Evolutionary conservation across 2,888 invertebrate genomes (phyloP).

Genomic region (Schrankia costaestrigalis): DNA sequence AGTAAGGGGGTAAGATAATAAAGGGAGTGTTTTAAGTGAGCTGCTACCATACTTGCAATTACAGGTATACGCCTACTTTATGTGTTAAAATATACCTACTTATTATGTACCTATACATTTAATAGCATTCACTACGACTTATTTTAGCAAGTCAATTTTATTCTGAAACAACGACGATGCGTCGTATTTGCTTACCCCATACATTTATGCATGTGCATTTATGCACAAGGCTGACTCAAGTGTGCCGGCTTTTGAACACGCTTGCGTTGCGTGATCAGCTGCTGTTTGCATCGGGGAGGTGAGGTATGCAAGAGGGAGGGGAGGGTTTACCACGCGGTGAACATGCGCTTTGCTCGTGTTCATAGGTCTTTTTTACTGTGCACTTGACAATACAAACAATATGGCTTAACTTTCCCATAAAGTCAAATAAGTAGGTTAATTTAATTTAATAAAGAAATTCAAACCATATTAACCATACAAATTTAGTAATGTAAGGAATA

Average conservation of each 20-base stretch:
- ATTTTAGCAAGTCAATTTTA: background rate
- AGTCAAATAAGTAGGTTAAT: too few species aligned
- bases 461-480: too few species aligned
- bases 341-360: constrained; percentile 73
- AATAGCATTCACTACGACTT: background rate
- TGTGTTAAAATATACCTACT: too few species aligned
- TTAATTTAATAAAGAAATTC: too few species aligned
- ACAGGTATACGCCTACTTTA: too few species aligned
- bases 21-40: too few species aligned
- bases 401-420: too few species aligned
- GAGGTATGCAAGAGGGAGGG: constrained; percentile 25
- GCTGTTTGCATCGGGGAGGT: constrained; percentile 22
- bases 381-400: constrained; percentile 2
- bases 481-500: too few species aligned
- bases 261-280: constrained; percentile 55
- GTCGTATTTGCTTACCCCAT: constrained; percentile 13
- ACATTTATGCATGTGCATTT: constrained; percentile 14
- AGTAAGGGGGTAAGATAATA: too few species aligned
- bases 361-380: constrained; percentile 53
- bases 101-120: too few species aligned
- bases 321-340: constrained; percentile 44
- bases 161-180: background rate
- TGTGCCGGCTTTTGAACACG: constrained; percentile 57
- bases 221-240: constrained; percentile 16
- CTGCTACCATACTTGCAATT: too few species aligned